Evolutionary conservation across 2,888 invertebrate genomes (phyloP).

Genomic region (Prenolepis imparis): DNA sequence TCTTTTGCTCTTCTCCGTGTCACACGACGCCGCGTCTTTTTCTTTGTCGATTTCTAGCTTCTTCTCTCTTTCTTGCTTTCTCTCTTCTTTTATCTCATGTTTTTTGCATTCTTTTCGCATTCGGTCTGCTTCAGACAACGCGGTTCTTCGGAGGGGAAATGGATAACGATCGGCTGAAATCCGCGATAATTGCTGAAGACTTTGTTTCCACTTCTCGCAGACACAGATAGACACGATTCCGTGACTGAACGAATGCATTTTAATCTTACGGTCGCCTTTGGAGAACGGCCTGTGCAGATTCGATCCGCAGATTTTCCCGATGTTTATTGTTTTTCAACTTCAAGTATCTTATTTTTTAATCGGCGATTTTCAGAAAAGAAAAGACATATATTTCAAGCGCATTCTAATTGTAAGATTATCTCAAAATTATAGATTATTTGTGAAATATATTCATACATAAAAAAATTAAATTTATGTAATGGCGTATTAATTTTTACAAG

Average conservation of each 20-base stretch:
- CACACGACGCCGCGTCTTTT: slow-evolving; percentile 53
- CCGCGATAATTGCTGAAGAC: slow-evolving; percentile 72
- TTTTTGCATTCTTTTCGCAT: slow-evolving; percentile 43
- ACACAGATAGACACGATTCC: slow-evolving; percentile 46
- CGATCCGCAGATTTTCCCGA: slow-evolving; percentile 27
- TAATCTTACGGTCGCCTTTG: slow-evolving; percentile 60
- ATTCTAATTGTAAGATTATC: not conserved
- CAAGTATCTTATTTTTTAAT: slow-evolving; percentile 14
- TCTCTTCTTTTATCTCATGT: not conserved
- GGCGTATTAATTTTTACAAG: not conserved
- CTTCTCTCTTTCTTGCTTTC: not conserved
- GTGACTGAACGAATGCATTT: slow-evolving; percentile 70
- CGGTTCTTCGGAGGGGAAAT: slow-evolving; percentile 62
- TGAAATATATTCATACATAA: not conserved
- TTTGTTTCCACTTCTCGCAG: slow-evolving; percentile 64
- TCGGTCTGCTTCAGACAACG: slow-evolving; percentile 67
- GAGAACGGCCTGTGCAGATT: slow-evolving; percentile 6
- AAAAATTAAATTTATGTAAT: not conserved
- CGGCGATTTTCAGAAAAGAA: not conserved
- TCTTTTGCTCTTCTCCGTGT: slow-evolving; percentile 67
- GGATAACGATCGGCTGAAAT: slow-evolving; percentile 71
- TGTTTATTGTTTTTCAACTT: slow-evolving; percentile 44
- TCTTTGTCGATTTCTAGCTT: slow-evolving; percentile 24
- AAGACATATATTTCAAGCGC: not conserved
- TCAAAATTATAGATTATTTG: not conserved